Percentiles rank a stretch among this genome's conserved stretches.
Conservation (phyloP, 2,888 invertebrate genomes). For the Muschampia plurimacula region DNA sequence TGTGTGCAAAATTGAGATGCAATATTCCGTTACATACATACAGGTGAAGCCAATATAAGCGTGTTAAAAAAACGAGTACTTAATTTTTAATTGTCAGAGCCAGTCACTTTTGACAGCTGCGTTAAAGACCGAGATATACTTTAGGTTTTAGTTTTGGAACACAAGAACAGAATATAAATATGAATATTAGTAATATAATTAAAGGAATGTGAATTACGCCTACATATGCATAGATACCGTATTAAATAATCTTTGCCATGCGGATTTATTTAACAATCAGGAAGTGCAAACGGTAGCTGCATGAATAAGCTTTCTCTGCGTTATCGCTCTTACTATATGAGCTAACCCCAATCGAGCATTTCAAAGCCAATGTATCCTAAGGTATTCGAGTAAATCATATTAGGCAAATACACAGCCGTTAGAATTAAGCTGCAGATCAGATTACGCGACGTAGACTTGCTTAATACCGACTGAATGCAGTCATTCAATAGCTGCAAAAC, state of each 20-base stretch:
- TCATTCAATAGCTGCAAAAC: constrained; percentile 81
- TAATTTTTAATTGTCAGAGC: constrained; percentile 8
- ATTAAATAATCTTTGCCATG: not conserved
- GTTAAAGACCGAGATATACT: not conserved
- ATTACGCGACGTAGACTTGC: constrained; percentile 77
- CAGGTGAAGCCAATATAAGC: no score
- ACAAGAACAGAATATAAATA: not conserved
- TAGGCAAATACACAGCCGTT: constrained; percentile 68
- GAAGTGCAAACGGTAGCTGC: constrained; percentile 7
- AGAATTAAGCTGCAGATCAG: constrained; percentile 74
- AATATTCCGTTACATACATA: no score
- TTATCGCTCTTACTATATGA: constrained; percentile 1
- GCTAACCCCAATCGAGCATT: constrained; percentile 10
- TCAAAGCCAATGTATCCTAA: constrained; percentile 60
- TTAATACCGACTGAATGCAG: constrained; percentile 75
- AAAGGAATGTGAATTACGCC: not conserved
- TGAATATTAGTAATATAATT: not conserved
- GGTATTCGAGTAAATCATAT: constrained; percentile 71
- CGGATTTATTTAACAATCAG: constrained; percentile 1
- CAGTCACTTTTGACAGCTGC: constrained; percentile 7
- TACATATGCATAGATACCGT: not conserved
- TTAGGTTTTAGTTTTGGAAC: not conserved
- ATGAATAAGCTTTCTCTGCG: constrained; percentile 9
- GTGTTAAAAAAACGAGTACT: constrained; percentile 20
- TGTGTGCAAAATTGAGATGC: no score